Evolutionary conservation across 2,888 invertebrate genomes (phyloP).

Genomic region (Diplolepis rosae): DNA sequence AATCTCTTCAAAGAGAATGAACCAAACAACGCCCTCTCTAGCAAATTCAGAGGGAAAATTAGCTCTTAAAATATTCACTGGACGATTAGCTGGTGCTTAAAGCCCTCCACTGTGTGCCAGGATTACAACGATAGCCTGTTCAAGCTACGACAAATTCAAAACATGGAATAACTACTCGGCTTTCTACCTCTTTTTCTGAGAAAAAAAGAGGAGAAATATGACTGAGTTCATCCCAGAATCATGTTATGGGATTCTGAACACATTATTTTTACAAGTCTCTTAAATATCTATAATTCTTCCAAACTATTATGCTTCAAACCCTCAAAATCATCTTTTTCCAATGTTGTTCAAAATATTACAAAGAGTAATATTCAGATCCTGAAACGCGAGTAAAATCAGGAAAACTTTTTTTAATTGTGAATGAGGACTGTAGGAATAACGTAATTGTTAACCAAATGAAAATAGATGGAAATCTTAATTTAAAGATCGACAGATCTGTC

Average conservation of each 20-base stretch:
- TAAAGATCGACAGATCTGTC: slow-evolving; percentile 35
- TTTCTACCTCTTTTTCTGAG: not conserved
- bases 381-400: slow-evolving; percentile 30
- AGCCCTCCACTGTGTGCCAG: slow-evolving; percentile 35
- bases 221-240: not conserved
- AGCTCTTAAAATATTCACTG: slow-evolving; percentile 64
- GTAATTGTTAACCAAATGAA: slow-evolving; percentile 37
- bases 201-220: slow-evolving; percentile 3
- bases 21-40: slow-evolving; percentile 39
- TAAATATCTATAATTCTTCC: too few species aligned
- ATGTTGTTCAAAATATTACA: too few species aligned
- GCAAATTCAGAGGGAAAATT: slow-evolving; percentile 52
- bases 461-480: slow-evolving; percentile 37
- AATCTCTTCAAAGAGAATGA: slow-evolving; percentile 34
- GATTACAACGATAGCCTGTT: slow-evolving; percentile 6
- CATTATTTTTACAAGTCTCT: too few species aligned
- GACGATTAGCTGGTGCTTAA: slow-evolving; percentile 58
- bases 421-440: not conserved
- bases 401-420: slow-evolving; percentile 28
- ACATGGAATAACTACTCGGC: not conserved
- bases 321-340: too few species aligned
- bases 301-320: too few species aligned
- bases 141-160: not conserved
- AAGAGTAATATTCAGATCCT: too few species aligned
- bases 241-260: not conserved